Evolutionary conservation across 2,113 vertebrate genomes (phyloP), one percentile per base, ranked within the genome.

Genomic region (Ammodramus savannarum): DNA sequence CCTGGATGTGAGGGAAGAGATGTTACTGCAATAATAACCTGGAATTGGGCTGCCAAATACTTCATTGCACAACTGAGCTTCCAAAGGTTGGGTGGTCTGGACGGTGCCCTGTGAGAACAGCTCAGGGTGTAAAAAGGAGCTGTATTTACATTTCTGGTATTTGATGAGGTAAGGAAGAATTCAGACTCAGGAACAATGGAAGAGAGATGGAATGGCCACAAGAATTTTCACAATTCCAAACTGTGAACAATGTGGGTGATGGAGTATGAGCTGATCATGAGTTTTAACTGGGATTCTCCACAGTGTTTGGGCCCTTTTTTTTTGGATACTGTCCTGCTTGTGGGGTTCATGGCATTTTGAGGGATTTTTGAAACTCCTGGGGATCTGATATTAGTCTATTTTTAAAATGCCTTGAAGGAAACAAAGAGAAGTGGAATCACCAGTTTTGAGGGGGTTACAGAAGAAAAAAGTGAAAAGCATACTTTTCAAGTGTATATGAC

Each of bases 301-400:
- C 0, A 16, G 25, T 0, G 2, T 25, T 66, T 65, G 54, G 32
- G n/a, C 3, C 16, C 49, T 46, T 77, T 38, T 38, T 38, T 16
- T 38, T 59, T 23, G 54, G 34, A 25, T 4, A 8, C 15, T 68
- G 54, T 51, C 41, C 52, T 84, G 3, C n/a, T 14, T 51, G 44
- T 22, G 67, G 32, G 44, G 34, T 17, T 39, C 4, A 1, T 26
- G 62, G 18, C 43, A 58, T 48, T 88, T 27, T 46, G 32, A 66
- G n/a, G 44, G 32, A 17, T 8, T 74, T 66, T 34, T 41, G 34
- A 77, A 73, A 41, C 18, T 88, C 58, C 9, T 4, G 11, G 29
- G 57, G 11, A 27, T 7, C 29, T 77, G 29, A 55, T 48, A n/a
- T 31, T 25, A 39, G 10, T 43, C 41, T 67, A 7, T 55, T 89